Evolutionary conservation across 2,888 invertebrate genomes (phyloP).

Genomic region (Caenorhabditis auriculariae): DNA sequence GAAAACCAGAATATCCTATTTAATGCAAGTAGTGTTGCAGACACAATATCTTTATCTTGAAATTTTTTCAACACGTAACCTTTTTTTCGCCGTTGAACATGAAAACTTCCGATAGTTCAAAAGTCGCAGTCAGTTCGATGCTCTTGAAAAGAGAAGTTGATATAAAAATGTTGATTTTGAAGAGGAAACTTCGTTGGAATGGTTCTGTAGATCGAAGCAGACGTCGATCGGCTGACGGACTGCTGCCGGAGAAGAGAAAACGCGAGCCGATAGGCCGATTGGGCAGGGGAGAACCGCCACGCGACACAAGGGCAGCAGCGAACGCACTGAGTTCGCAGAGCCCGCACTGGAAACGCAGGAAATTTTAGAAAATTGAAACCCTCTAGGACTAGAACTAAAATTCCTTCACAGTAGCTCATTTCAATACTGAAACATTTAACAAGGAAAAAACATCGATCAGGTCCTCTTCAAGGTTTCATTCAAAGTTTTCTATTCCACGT

Average conservation of each 20-base stretch:
- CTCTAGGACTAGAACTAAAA: no score
- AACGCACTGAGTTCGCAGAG: slow-evolving; percentile 28
- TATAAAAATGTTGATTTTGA: neutral
- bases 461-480: no score
- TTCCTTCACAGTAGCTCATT: no score
- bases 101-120: slow-evolving; percentile 40
- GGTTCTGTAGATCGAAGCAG: slow-evolving; percentile 19
- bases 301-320: slow-evolving; percentile 31
- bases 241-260: slow-evolving; percentile 19
- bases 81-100: slow-evolving; percentile 43
- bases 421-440: no score
- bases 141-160: slow-evolving; percentile 16
- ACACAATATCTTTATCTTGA: no score
- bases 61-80: slow-evolving; percentile 16
- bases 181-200: slow-evolving; percentile 16
- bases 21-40: no score
- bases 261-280: slow-evolving; percentile 17
- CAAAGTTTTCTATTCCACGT: no score
- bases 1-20: no score
- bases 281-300: slow-evolving; percentile 36
- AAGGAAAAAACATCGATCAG: no score
- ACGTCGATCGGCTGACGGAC: slow-evolving; percentile 35
- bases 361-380: no score
- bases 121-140: slow-evolving; percentile 23
- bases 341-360: no score